A percentile compares a stretch with the other conserved stretches of the same genome.
Evolutionary conservation across 2,797 vertebrate genomes (phyloP).

Genomic region (Lindbergichthys nudifrons): DNA sequence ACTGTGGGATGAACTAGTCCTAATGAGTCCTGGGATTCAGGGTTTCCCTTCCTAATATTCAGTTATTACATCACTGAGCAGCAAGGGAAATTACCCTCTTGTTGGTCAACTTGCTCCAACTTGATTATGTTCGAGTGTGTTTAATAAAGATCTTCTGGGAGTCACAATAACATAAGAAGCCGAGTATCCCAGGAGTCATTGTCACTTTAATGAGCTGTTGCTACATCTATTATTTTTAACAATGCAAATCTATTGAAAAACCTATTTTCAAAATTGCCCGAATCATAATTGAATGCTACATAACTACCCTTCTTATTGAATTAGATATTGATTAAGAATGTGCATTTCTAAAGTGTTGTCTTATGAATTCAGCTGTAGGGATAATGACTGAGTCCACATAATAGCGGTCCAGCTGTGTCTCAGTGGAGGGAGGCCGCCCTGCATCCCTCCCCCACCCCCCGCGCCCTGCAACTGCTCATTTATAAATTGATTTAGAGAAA

Average conservation of each 20-base stretch:
- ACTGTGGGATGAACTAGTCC: conserved; percentile 29
- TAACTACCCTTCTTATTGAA: neutral
- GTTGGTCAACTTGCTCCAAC: conserved; percentile 25
- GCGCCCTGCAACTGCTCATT: conserved; percentile 3
- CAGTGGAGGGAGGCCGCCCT: neutral
- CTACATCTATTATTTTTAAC: neutral
- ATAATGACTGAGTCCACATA: conserved; percentile 36
- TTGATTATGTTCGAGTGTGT: conserved; percentile 29
- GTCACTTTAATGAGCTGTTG: neutral
- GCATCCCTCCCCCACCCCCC: neutral
- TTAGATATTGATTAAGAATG: neutral
- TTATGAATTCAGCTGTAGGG: conserved; percentile 28
- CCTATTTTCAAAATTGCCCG: neutral
- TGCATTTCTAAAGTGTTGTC: conserved; percentile 33
- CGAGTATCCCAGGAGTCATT: conserved; percentile 1
- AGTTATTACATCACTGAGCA: conserved; percentile 51
- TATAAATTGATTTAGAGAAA: neutral
- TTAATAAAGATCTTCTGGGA: conserved; percentile 17
- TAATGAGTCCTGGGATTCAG: conserved; percentile 62
- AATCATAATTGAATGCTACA: neutral
- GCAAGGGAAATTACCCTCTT: conserved; percentile 32
- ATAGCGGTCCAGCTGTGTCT: conserved; percentile 52
- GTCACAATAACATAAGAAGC: conserved; percentile 13
- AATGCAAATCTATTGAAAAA: neutral
- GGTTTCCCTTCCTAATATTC: conserved; percentile 64